Evolutionary conservation across 2,113 vertebrate genomes (phyloP), one percentile per base, ranked within the genome.

Genomic region (Melanocharis versteri): DNA sequence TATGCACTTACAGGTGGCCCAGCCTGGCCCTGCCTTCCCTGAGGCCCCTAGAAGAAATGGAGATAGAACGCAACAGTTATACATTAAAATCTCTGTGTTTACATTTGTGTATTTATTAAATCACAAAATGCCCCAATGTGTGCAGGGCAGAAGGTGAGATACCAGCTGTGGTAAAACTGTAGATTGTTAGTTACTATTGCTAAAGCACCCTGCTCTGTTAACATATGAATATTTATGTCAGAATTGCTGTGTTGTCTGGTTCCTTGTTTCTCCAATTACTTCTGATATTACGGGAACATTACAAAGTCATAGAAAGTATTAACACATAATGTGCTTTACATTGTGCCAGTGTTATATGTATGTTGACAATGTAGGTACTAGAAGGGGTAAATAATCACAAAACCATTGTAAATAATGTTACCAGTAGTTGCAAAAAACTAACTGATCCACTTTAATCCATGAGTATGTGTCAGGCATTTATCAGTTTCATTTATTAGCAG

Each of bases 1-100:
- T 19, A 39, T 27, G 42, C 19, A 98, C 99, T 98, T 97, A 99
- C 99, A 93, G 98, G 99, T 83, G 97, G 99, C 45, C 99, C 99
- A 93, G 99, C 98, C 91, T 91, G 98, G 82, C 99, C 99, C 82
- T 91, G 97, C 57, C 97, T 98, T 94, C 99, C 99, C 97, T 98
- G 99, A 91, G 98, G 99, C 54, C 99, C 99, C 99, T 99, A 93
- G 57, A 91, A 97, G 44, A 96, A 94, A 97, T 4, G 12, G 58
- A 97, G 54, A 94, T 27, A 95, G 87, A 87, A 96, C 39, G 53
- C 12, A 90, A 44, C 16, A 35, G 35, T 47, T 77, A 87, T 2
- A 84, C 22, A 44, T 57, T 2, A 64, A 73, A 37, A 61, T 53
- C 3, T 58, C 75, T 56, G 17, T 14, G 5, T 72, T 68, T 26